Evolutionary conservation across 2,888 invertebrate species (phyloP).

Genomic region (Monochamus alternatus): DNA sequence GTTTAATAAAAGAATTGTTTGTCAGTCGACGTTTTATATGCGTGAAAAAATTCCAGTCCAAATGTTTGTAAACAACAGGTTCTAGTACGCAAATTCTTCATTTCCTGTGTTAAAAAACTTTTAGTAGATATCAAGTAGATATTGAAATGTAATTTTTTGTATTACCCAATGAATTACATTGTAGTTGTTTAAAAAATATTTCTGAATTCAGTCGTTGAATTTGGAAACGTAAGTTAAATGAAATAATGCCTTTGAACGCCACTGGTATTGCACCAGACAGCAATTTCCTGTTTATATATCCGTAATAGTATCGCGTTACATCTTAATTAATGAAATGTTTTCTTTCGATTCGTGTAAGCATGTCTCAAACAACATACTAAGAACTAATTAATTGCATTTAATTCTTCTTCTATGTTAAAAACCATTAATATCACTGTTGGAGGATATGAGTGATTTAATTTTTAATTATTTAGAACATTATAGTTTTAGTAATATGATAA

Average conservation of each 20-base stretch:
- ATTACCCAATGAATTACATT: too few relatives aligned
- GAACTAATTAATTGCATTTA: slow-evolving; percentile 9
- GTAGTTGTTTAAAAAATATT: too few relatives aligned
- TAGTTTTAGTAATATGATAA: too few relatives aligned
- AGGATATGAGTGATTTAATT: too few relatives aligned
- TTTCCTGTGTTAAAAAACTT: too few relatives aligned
- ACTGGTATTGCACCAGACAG: slow-evolving; percentile 10
- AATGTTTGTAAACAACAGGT: not conserved
- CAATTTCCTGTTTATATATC: slow-evolving; percentile 25
- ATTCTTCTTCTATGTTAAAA: not conserved
- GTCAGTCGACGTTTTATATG: not conserved
- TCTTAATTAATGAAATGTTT: slow-evolving; percentile 7
- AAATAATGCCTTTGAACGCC: not conserved
- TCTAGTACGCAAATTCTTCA: too few relatives aligned
- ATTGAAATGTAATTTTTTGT: too few relatives aligned
- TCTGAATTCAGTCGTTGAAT: too few relatives aligned
- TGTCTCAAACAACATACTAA: not conserved
- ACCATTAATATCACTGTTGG: too few relatives aligned
- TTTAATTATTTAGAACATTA: too few relatives aligned
- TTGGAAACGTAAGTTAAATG: too few relatives aligned
- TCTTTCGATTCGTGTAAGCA: not conserved
- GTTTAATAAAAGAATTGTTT: slow-evolving; percentile 8
- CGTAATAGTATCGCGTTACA: slow-evolving; percentile 6
- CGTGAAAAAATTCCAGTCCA: not conserved
- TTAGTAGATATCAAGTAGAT: too few relatives aligned